These are phyloP conservation scores for Brenthis daphne DNA, from an alignment of 2,888 invertebrate genomes.

Conservation along the genomic window DNA sequence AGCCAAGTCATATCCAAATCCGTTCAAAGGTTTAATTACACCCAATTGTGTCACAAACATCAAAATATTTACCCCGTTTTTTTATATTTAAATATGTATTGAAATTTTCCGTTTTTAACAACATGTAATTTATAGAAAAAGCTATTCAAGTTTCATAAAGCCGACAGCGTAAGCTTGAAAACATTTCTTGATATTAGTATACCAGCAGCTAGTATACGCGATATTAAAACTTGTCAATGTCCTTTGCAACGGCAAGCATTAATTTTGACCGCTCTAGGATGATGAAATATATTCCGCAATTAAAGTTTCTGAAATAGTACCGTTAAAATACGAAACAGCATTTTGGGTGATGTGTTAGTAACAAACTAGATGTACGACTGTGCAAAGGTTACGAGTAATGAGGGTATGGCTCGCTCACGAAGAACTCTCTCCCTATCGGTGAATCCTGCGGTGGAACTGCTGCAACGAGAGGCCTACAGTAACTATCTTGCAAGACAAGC, in stretches of 20 bases:
- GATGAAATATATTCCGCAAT: not conserved
- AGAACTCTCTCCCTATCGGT: slow-evolving; percentile 65
- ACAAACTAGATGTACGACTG: slow-evolving; percentile 49
- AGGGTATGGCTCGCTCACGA: slow-evolving; percentile 52
- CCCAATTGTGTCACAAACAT: no score
- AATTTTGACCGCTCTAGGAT: not conserved
- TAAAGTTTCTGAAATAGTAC: not conserved
- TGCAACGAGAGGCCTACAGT: slow-evolving; percentile 62
- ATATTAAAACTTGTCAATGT: no score
- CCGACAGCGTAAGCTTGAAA: no score
- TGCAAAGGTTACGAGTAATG: slow-evolving; percentile 56
- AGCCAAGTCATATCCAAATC: no score
- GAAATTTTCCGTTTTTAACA: no score
- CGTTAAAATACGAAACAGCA: slow-evolving; percentile 9
- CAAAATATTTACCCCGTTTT: no score
- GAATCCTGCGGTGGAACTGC: slow-evolving; percentile 65
- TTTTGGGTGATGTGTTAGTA: slow-evolving; percentile 40
- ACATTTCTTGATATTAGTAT: no score
- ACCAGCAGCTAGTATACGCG: no score
- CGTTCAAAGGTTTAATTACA: no score
- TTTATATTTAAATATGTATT: no score
- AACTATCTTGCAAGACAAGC: slow-evolving; percentile 58
- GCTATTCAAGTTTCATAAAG: no score
- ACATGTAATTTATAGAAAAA: no score
- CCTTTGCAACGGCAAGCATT: not conserved